phyloP scores from a whole-genome alignment of 2,888 invertebrate genomes.

The Oligia latruncula region DNA sequence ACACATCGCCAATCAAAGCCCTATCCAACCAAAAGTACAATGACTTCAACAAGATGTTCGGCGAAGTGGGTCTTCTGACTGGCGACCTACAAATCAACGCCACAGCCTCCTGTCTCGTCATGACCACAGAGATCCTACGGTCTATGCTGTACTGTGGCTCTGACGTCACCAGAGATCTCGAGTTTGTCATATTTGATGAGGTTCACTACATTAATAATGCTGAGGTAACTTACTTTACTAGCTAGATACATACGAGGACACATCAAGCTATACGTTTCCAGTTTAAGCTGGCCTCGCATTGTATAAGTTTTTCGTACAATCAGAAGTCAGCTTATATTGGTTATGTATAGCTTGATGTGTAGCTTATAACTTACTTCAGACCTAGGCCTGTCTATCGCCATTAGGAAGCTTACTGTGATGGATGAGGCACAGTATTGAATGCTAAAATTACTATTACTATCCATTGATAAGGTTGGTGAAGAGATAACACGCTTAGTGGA shows the following conservation, averaged over 20 bases:
- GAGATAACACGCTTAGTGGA: too few relatives aligned
- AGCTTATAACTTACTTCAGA: too few relatives aligned
- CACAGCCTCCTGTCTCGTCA: conserved; percentile 98
- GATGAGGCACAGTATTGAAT: too few relatives aligned
- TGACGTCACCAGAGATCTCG: conserved; percentile 98
- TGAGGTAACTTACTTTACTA: conserved; percentile 89
- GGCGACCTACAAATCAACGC: conserved; percentile 99
- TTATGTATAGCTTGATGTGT: background rate
- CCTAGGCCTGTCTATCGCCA: too few relatives aligned
- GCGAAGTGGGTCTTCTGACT: conserved; percentile 97
- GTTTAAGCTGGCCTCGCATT: background rate
- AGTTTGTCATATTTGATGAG: conserved; percentile 99
- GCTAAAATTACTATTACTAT: too few relatives aligned
- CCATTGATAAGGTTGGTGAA: too few relatives aligned
- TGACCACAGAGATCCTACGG: conserved; percentile 99
- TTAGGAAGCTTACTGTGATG: too few relatives aligned
- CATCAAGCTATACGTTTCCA: background rate
- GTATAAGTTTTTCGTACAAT: background rate
- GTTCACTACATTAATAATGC: conserved; percentile 99
- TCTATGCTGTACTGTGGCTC: conserved; percentile 99
- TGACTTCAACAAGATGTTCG: conserved; percentile 98
- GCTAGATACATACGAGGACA: background rate
- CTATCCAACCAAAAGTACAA: conserved; percentile 99
- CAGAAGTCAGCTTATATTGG: background rate
- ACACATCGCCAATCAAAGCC: conserved; percentile 99